Base-by-base conservation (phyloP, 2,888 invertebrate species). In the Baccha elongata region DNA sequence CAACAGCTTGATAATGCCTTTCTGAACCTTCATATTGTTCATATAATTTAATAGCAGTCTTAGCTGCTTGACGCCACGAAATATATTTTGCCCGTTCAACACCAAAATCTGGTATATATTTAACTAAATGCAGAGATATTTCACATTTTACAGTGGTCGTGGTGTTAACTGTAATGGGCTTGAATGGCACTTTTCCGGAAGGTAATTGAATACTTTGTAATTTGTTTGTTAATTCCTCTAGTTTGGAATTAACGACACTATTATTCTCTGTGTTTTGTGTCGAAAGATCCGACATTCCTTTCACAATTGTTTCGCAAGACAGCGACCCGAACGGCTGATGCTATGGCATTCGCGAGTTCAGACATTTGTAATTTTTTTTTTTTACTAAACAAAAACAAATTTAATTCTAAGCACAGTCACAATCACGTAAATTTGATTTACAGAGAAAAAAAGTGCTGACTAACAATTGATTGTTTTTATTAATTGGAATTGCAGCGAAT, bases 21-120 rank as follows among this genome's bases (percentile, higher is more conserved):
- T 64, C 23, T n/a, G 64, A 48, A 6, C 64, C 64, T 10, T 10
- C 48, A 13, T 50, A 64, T 23, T 17, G 19, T 17, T 15, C 19
- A 23, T 37, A 37, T 10, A 46, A 46, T 19, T 48, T 32, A 35
- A 64, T 60, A 15, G 60, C 64, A 23, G 64, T 48, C 7, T 29
- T 29, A 6, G 29, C 29, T 8, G 29, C 2, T 29, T 29, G 2
- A 6, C 2, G 29, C 6, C 2, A 29, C 29, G 4, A 29, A 29
- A 29, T 2, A 6, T 29, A 29, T 29, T 29, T 29, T 6, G 29
- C 29, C n/a, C n/a, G n/a, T n/a, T n/a, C n/a, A n/a, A n/a, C n/a
- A n/a, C n/a, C n/a, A n/a, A n/a, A n/a, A n/a, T n/a, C n/a, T n/a
- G n/a, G n/a, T n/a, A n/a, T n/a, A n/a, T n/a, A n/a, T n/a, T n/a